Base-by-base conservation (phyloP, 2,797 vertebrate genomes). In the Chelmon rostratus region DNA sequence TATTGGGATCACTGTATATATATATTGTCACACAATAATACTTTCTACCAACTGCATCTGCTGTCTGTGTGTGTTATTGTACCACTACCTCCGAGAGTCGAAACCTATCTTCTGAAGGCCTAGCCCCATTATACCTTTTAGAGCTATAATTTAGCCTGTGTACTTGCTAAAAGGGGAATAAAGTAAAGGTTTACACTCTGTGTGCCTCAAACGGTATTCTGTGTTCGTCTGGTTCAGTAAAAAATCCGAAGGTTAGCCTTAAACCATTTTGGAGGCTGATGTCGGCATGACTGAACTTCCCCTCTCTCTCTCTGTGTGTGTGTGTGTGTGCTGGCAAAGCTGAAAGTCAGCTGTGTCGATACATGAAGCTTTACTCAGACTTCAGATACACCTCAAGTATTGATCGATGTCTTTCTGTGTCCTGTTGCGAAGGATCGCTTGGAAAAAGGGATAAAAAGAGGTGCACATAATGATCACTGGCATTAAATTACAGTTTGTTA, bases 91-190 rank as follows among this genome's bases (percentile, higher is more conserved):
- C n/a, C n/a, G n/a, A n/a, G n/a, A n/a, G n/a, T n/a, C n/a, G n/a
- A n/a, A n/a, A n/a, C n/a, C n/a, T n/a, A n/a, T n/a, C n/a, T n/a
- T n/a, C n/a, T n/a, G n/a, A n/a, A n/a, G n/a, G n/a, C n/a, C n/a
- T n/a, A n/a, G n/a, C n/a, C n/a, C n/a, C n/a, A n/a, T n/a, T n/a
- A n/a, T n/a, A n/a, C n/a, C n/a, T n/a, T n/a, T n/a, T n/a, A n/a
- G n/a, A n/a, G n/a, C n/a, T n/a, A n/a, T n/a, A n/a, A n/a, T n/a
- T n/a, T n/a, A n/a, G n/a, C n/a, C n/a, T n/a, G n/a, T n/a, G n/a
- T n/a, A n/a, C n/a, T n/a, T n/a, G n/a, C n/a, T 96, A 93, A 95
- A 94, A 94, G 59, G 79, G 89, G 92, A 86, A 94, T 94, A 93
- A 95, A 94, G 91, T 89, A 88, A 94, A 93, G 93, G 91, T 94